These are phyloP conservation scores for Podarcis muralis DNA, from an alignment of 2,113 vertebrate genomes.

Conservation along the genomic window DNA sequence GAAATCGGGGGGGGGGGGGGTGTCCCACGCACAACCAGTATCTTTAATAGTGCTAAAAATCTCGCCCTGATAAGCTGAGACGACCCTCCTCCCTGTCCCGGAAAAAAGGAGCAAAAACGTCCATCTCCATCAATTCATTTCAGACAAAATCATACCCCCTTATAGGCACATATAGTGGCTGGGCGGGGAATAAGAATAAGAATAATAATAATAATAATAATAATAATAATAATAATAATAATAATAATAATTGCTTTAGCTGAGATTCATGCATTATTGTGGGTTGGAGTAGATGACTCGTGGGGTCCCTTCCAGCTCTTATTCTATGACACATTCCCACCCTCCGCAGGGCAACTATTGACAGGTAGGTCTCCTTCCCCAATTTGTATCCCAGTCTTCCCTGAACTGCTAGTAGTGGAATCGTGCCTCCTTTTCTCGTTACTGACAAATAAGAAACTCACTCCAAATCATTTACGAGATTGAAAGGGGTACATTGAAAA, in stretches of 20 bases:
- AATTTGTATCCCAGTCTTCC: not conserved
- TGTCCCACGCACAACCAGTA: not conserved
- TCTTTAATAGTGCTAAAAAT: not conserved
- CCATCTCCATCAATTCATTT: not conserved
- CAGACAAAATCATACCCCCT: not conserved
- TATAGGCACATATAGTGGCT: not conserved
- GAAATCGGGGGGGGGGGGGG: not conserved
- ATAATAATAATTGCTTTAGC: too few species aligned
- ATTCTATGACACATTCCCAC: too few species aligned
- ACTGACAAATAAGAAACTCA: not conserved
- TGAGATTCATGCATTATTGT: too few species aligned
- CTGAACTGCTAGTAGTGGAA: not conserved
- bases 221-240: too few species aligned
- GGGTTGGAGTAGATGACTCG: too few species aligned
- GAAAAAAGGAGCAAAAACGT: not conserved
- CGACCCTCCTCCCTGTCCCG: not conserved
- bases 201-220: too few species aligned
- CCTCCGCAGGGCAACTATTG: not conserved
- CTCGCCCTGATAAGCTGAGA: not conserved
- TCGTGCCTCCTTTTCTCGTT: not conserved
- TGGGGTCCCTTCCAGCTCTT: too few species aligned
- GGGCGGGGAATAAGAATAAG: too few species aligned
- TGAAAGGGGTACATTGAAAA: not conserved
- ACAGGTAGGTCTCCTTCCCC: not conserved
- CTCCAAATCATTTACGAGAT: not conserved